Evolutionary conservation across 2,797 vertebrate genomes (phyloP).

Genomic region (Gorsachius magnificus): DNA sequence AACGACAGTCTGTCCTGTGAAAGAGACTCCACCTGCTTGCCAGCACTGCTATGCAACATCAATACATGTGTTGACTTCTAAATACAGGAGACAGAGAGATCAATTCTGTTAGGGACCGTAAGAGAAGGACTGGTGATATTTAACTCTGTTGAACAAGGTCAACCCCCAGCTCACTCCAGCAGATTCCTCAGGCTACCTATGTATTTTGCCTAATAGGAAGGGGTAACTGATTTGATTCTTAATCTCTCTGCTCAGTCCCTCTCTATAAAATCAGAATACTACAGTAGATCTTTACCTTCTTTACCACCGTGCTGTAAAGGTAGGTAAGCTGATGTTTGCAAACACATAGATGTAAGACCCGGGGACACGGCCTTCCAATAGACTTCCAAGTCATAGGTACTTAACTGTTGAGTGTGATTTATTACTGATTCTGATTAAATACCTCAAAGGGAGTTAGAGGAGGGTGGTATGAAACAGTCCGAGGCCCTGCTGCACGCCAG

Average conservation of each 20-base stretch:
- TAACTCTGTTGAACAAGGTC: not conserved
- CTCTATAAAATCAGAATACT: not conserved
- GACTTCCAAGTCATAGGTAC: not conserved
- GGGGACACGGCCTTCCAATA: not conserved
- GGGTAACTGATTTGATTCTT: not conserved
- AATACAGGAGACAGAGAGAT: not conserved
- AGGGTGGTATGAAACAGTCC: not conserved
- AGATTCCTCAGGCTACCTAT: not conserved
- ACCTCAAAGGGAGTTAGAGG: not conserved
- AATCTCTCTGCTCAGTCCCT: not conserved
- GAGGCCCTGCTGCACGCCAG: not conserved
- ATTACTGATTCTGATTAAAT: not conserved
- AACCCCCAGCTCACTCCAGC: not conserved
- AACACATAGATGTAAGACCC: not conserved
- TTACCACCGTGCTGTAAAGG: not conserved
- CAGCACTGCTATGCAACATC: not conserved
- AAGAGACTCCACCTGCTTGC: not conserved
- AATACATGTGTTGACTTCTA: not conserved
- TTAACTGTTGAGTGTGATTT: not conserved
- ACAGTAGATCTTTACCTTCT: not conserved
- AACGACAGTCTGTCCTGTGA: not conserved
- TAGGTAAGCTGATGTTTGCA: not conserved
- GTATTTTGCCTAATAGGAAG: not conserved
- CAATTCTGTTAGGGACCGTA: not conserved
- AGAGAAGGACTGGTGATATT: not conserved